A percentile compares a stretch with the other conserved stretches of the same genome.
These are phyloP conservation scores for Corythucha ciliata DNA, from an alignment of 2,888 invertebrate species.

Conservation along the genomic window DNA sequence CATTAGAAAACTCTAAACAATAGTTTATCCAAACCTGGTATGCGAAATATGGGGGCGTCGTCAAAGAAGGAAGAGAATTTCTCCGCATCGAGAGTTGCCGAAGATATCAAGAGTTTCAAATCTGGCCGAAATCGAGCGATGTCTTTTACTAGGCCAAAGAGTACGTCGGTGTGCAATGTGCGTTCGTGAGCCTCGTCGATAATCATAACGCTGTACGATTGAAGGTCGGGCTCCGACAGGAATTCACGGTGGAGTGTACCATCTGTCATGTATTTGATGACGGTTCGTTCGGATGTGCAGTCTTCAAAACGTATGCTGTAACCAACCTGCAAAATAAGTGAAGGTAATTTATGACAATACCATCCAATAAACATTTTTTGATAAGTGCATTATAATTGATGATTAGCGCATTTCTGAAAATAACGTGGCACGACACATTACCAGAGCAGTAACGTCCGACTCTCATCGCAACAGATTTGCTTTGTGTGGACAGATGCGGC, in stretches of 20 bases:
- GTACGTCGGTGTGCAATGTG: constrained; percentile 93
- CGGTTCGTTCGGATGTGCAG: constrained; percentile 93
- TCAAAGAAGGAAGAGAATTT: constrained; percentile 98
- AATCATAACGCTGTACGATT: constrained; percentile 95
- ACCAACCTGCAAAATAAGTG: constrained; percentile 45
- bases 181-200: constrained; percentile 99
- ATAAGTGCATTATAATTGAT: too few species aligned
- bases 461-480: too few species aligned
- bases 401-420: too few species aligned
- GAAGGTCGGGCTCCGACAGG: constrained; percentile 91
- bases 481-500: too few species aligned
- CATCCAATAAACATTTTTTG: too few species aligned
- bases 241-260: constrained; percentile 96
- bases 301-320: constrained; percentile 94
- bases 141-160: constrained; percentile 95
- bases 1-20: too few species aligned
- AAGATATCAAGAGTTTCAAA: constrained; percentile 91
- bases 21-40: constrained; percentile 55
- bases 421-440: too few species aligned
- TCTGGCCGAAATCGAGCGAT: constrained; percentile 88
- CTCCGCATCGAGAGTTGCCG: constrained; percentile 94
- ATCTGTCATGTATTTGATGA: constrained; percentile 99
- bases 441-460: too few species aligned
- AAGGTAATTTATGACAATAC: too few species aligned
- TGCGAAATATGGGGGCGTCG: constrained; percentile 94